phyloP scores from a whole-genome alignment of 2,797 vertebrate genomes.

The Champsocephalus esox region DNA sequence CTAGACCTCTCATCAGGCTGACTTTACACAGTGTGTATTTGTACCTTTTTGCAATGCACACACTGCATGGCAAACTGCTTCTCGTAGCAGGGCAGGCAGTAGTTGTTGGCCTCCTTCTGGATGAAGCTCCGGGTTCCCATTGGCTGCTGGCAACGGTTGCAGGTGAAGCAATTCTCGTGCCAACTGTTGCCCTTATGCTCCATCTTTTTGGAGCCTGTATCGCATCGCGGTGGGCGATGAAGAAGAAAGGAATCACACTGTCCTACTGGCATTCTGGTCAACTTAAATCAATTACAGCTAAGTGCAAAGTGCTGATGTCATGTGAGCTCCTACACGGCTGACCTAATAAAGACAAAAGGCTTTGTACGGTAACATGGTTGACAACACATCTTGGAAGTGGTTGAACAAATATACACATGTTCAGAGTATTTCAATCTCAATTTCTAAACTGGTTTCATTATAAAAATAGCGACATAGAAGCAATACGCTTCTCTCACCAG shows the following conservation, averaged over 20 bases:
- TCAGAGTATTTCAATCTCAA: no score
- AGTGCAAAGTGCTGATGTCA: background rate
- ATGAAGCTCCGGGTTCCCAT: slow-evolving; percentile 95
- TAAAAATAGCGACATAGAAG: background rate
- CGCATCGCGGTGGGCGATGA: background rate
- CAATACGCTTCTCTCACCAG: slow-evolving; percentile 83
- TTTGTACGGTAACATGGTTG: no score
- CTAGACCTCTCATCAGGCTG: background rate
- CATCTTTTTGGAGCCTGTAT: slow-evolving; percentile 94
- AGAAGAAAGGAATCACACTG: background rate
- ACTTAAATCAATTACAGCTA: background rate
- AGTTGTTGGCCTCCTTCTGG: slow-evolving; percentile 90
- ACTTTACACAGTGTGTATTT: background rate
- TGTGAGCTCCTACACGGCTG: background rate
- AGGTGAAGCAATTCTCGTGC: slow-evolving; percentile 95
- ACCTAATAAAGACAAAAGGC: no score
- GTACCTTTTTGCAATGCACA: slow-evolving; percentile 93
- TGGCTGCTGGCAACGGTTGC: slow-evolving; percentile 91
- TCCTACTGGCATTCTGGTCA: background rate
- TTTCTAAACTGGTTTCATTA: background rate
- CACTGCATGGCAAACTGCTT: slow-evolving; percentile 95
- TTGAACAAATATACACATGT: no score
- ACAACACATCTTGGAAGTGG: no score
- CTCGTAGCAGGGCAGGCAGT: slow-evolving; percentile 94
- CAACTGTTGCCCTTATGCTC: slow-evolving; percentile 95